phyloP scores from a whole-genome alignment of 2,113 vertebrate genomes.

The Sceloporus tristichus region DNA sequence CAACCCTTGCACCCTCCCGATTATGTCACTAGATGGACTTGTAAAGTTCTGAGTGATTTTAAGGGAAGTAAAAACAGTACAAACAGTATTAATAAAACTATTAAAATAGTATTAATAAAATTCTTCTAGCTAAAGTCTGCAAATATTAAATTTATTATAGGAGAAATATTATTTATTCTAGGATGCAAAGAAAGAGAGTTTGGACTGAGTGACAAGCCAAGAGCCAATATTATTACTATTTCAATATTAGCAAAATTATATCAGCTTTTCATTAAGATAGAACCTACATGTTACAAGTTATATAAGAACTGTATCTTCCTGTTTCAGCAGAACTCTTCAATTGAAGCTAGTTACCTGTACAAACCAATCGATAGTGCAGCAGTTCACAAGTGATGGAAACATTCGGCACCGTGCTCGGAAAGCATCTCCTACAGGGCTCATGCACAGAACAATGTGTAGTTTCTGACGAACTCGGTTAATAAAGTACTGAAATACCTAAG shows the following conservation, averaged over 20 bases:
- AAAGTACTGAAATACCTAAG: conserved; percentile 86
- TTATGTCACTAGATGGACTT: too few relatives aligned
- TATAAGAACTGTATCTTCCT: neutral
- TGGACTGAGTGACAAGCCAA: neutral
- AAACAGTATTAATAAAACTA: neutral
- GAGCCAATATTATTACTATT: neutral
- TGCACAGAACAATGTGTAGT: conserved; percentile 87
- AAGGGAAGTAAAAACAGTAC: neutral
- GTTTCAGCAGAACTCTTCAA: neutral
- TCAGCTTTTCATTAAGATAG: neutral
- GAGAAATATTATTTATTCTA: neutral
- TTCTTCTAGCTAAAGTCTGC: neutral
- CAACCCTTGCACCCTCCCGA: too few relatives aligned
- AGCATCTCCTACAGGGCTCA: conserved; percentile 87
- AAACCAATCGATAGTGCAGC: conserved; percentile 90
- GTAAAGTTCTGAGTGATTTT: neutral
- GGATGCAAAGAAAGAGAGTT: neutral
- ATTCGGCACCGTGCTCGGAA: conserved; percentile 87
- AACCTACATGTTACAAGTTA: too few relatives aligned
- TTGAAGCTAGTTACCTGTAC: conserved; percentile 74
- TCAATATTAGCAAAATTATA: neutral
- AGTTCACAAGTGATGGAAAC: conserved; percentile 90
- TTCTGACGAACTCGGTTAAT: conserved; percentile 86
- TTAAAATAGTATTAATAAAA: too few relatives aligned
- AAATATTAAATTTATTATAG: neutral